These are phyloP conservation scores for Albula goreensis DNA, from an alignment of 2,113 vertebrate genomes.

Conservation along the genomic window DNA sequence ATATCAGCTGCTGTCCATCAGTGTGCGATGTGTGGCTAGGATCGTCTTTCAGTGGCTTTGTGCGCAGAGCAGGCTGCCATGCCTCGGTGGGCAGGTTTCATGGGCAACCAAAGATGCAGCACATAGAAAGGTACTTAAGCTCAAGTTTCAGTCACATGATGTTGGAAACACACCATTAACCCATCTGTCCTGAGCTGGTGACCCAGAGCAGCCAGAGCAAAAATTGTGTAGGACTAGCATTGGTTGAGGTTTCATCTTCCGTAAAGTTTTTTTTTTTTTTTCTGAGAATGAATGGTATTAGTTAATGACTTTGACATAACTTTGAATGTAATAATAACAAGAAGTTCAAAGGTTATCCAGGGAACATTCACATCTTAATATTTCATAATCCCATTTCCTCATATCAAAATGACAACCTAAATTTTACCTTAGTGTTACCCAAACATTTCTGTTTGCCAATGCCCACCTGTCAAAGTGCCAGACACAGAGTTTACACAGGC, in stretches of 20 bases:
- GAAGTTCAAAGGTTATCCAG: too few species aligned
- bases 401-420: too few species aligned
- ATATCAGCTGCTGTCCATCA: background rate
- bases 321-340: too few species aligned
- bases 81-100: background rate
- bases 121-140: background rate
- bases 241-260: too few species aligned
- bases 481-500: conserved; percentile 5
- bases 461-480: background rate
- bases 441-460: too few species aligned
- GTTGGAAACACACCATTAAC: background rate
- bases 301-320: too few species aligned
- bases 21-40: background rate
- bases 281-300: too few species aligned
- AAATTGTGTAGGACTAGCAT: too few species aligned
- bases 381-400: too few species aligned
- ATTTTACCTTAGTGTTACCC: too few species aligned
- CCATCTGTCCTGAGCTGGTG: background rate
- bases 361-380: too few species aligned
- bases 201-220: background rate
- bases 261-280: too few species aligned
- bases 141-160: background rate
- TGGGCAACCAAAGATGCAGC: background rate
- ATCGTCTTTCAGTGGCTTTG: background rate
- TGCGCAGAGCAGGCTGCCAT: background rate